Base-by-base conservation (phyloP, 1,140 invertebrate genomes). In the Prorops nasuta region DNA sequence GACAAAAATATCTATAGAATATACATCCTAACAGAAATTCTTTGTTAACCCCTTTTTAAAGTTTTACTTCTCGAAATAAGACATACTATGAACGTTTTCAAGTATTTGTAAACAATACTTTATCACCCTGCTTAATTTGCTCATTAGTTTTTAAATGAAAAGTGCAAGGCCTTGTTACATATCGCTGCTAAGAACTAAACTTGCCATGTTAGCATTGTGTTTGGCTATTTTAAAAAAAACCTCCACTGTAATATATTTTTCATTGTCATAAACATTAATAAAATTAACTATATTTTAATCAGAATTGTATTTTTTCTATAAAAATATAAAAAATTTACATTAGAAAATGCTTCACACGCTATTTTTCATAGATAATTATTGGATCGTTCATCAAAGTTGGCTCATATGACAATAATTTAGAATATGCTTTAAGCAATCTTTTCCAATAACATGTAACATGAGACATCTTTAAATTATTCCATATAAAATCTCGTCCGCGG, bases 371-470 rank as follows among this genome's bases (percentile, higher is more conserved):
- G 34, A 84, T 75, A 63, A 75, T 70, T 44, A 83, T 81, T 2
- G 89, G 68, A 66, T 78, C 63, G 34, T 74, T 52, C 62, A 88
- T 83, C 51, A 79, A 74, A 22, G 67, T 64, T 19, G 86, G 80
- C 49, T 85, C 76, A 69, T 86, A 96, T 38, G 82, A 86, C 1
- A 95, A 59, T 12, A 96, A 74, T 69, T 88, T 88, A 1, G 83
- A 74, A 78, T 97, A 98, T 63, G 80, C 79, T 51, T 81, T 83
- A 1, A 98, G 69, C 18, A 98, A 76, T 54, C 84, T 86, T 61
- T 80, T 82, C 95, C 95, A 98, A 72, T 94, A 98, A 64, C 90
- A 92, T 52, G 79, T 79, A 2, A 98, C 78, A 77, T 97, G 88
- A 45, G 86, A 81, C 80, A 96, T 86, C 62, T 80, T 84, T 28